phyloP scores from a whole-genome alignment of 1,140 invertebrate genomes.

The Diorhabda carinulata region DNA sequence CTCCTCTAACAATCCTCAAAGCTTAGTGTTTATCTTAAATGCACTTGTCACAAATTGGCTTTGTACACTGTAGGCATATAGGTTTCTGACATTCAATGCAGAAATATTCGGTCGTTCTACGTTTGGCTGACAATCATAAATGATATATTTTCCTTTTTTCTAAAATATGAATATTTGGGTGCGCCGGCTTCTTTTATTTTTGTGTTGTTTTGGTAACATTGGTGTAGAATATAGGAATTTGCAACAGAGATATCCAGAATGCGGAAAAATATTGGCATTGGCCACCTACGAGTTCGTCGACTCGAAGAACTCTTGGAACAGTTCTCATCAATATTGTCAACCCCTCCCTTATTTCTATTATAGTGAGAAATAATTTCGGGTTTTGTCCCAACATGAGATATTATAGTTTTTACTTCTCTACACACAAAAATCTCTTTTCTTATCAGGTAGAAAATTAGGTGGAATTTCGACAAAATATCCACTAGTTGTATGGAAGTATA shows the following conservation, averaged over 20 bases:
- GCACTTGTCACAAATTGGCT: neutral
- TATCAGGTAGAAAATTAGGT: slow-evolving; percentile 28
- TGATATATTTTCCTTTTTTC: no score
- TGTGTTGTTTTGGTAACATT: neutral
- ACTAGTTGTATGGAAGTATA: slow-evolving; percentile 38
- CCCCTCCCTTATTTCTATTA: slow-evolving; percentile 47
- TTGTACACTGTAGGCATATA: neutral
- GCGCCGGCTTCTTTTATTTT: neutral
- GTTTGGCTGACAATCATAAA: neutral
- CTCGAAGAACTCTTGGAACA: slow-evolving; percentile 39
- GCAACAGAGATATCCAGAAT: slow-evolving; percentile 11
- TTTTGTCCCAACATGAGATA: slow-evolving; percentile 29
- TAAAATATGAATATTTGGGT: neutral
- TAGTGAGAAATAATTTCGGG: slow-evolving; percentile 44
- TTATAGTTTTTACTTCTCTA: slow-evolving; percentile 4
- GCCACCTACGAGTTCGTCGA: slow-evolving; percentile 45
- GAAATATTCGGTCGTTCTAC: neutral
- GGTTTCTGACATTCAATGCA: neutral
- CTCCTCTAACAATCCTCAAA: no score
- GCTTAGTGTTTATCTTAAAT: neutral
- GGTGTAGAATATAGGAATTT: neutral
- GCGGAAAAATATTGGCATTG: slow-evolving; percentile 28
- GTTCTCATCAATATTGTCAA: slow-evolving; percentile 47
- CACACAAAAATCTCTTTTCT: slow-evolving; percentile 20
- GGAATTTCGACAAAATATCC: slow-evolving; percentile 40